Evolutionary conservation across 2,888 invertebrate genomes (phyloP).

Genomic region (Acrobasis suavella): DNA sequence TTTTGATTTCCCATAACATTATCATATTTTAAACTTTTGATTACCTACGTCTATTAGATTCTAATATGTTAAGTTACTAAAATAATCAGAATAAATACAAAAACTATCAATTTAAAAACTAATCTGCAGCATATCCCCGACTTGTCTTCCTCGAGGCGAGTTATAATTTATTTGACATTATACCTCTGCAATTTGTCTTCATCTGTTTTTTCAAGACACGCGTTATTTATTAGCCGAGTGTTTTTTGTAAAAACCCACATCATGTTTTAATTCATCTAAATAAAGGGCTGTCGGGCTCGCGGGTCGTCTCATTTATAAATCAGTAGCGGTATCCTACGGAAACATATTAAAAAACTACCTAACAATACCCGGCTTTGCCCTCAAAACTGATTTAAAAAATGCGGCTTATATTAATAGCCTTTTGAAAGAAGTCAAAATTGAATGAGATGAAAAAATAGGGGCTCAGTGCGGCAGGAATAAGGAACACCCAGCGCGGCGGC

Average conservation of each 20-base stretch:
- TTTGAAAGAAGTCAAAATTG: slow-evolving; percentile 82
- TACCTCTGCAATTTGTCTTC: slow-evolving; percentile 74
- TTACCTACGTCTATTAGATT: not conserved
- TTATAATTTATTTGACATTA: slow-evolving; percentile 62
- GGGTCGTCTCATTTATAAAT: slow-evolving; percentile 74
- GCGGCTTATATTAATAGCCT: slow-evolving; percentile 81
- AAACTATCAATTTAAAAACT: slow-evolving; percentile 25
- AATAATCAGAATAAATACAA: slow-evolving; percentile 17
- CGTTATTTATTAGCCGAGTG: slow-evolving; percentile 68
- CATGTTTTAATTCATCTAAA: slow-evolving; percentile 77
- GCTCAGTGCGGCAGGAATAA: slow-evolving; percentile 70
- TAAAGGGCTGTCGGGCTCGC: slow-evolving; percentile 64
- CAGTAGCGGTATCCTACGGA: slow-evolving; percentile 82
- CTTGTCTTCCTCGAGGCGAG: slow-evolving; percentile 38
- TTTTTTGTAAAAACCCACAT: slow-evolving; percentile 76
- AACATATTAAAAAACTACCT: slow-evolving; percentile 77
- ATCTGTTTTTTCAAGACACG: slow-evolving; percentile 70
- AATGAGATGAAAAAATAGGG: slow-evolving; percentile 80
- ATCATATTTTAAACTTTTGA: too few species aligned
- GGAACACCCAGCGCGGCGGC: slow-evolving; percentile 79
- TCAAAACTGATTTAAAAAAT: slow-evolving; percentile 78
- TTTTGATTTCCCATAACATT: too few species aligned
- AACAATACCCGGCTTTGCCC: slow-evolving; percentile 76
- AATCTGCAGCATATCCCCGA: slow-evolving; percentile 27
- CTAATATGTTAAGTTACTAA: slow-evolving; percentile 1